phyloP scores from a whole-genome alignment of 2,113 vertebrate species.

The Glareola pratincola region DNA sequence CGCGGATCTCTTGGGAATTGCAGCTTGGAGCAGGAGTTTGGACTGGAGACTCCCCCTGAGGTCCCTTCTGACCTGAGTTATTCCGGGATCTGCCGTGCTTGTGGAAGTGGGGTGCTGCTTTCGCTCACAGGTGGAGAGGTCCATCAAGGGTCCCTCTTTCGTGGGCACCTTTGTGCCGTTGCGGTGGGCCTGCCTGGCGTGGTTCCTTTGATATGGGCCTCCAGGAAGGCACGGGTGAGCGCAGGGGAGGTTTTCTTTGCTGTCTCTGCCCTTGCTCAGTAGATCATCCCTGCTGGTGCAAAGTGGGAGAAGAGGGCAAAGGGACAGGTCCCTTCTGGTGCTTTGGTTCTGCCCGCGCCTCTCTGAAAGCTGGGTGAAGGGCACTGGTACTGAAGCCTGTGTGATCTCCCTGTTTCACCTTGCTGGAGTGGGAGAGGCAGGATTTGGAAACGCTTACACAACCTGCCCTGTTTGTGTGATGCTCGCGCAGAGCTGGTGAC shows the following conservation, averaged over 20 bases:
- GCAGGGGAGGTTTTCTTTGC: neutral
- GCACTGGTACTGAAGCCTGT: neutral
- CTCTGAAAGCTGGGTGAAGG: neutral
- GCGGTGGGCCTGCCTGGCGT: neutral
- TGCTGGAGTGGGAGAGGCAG: neutral
- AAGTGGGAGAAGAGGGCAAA: neutral
- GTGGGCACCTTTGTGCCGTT: neutral
- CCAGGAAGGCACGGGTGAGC: neutral
- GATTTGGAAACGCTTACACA: neutral
- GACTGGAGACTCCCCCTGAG: neutral
- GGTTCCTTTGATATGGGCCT: neutral
- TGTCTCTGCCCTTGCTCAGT: neutral
- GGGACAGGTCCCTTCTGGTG: neutral
- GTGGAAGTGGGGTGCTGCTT: neutral
- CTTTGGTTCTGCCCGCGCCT: neutral
- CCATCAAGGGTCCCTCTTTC: neutral
- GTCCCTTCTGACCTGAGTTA: neutral
- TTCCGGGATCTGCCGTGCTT: neutral
- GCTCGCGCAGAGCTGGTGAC: neutral
- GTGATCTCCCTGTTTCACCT: neutral
- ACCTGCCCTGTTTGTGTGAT: neutral
- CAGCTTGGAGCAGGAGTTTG: neutral
- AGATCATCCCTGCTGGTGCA: neutral
- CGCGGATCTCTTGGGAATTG: neutral
- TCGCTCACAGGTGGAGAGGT: neutral